Evolutionary conservation across 2,888 invertebrate species (phyloP), one percentile per base, ranked within the genome.

Genomic region (Beris chalybata): DNA sequence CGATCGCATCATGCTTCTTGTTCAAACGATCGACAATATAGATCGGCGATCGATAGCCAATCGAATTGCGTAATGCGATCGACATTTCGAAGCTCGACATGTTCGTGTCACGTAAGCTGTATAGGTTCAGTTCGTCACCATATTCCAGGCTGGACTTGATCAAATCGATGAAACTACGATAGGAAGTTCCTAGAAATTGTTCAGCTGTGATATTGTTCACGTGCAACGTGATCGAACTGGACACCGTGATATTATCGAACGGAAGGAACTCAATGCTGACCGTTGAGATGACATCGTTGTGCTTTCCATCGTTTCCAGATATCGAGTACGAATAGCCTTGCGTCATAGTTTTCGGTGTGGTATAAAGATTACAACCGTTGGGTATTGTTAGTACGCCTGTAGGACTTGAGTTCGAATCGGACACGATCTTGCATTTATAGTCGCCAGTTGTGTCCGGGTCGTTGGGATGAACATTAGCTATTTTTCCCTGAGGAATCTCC

Each of bases 381-480:
- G 89, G 88, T 65, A 97, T 91, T 59, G 83, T 86, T 13, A 92
- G 82, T 48, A 89, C 80, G 1, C 86, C 85, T 12, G 86, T 82
- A 2, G 74, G 75, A 71, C 74, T 77, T 7, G 75, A 74, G 71
- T 83, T 86, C 72, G 82, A 86, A 76, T 80, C 86, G 79, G 83
- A 88, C 73, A 92, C 81, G 70, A 95, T 87, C 76, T 88, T 89
- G 77, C 97, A 97, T 74, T 85, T 88, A 76, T 96, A 97, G 74
- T 93, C 90, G 4, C 96, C 97, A 61, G 88, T 87, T n/a, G 87
- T 86, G 78, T 97, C 97, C 0, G 90, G 88, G 82, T 97, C 97
- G 75, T 93, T 91, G 0, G 97, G 97, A 79, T 90, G 92, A 0
- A 97, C 91, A 78, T 95, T 88, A 6, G 95, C 97, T 70, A 97